Base-by-base conservation (phyloP, 2,888 invertebrate genomes). In the Dioctria linearis region DNA sequence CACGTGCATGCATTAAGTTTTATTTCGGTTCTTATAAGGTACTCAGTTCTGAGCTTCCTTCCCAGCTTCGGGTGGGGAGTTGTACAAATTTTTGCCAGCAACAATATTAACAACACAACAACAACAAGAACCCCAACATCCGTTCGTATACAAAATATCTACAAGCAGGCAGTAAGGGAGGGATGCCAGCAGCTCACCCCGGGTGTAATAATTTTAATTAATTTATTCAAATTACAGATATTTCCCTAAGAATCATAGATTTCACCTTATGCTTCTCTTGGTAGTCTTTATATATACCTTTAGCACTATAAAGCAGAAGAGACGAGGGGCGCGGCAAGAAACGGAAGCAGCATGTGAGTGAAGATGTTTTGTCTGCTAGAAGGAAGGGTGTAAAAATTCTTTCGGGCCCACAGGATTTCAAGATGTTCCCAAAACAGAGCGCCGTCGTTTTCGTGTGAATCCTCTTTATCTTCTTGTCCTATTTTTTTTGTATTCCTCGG, bases 171-270 rank as follows among this genome's bases (percentile, higher is more conserved):
- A 6, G 57, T 57, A 4, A 8, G 25, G 5, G n/a, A 37, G 65
- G 65, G 65, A 5, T 75, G 57, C 59, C 9, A 40, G 25, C 25
- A 25, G 46, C 39, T 46, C 51, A 63, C 63, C 25, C 73, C 42
- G 66, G 81, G 67, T 66, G 66, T 59, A 79, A 80, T 81, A 61
- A 81, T 81, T 81, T 81, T 81, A 81, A 81, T 81, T 81, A 81
- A 81, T 81, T 81, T 81, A 80, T 81, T 80, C 69, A 76, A 81
- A 80, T 79, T 78, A 59, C 66, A 39, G 67, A 37, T 71, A 79
- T 79, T 69, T 69, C 49, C 51, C 49, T 57, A n/a, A 25, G 49
- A 79, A 79, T 79, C 79, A 79, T 79, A 61, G 79, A 69, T 69
- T 79, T 61, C 71, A 46, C 69, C 69, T 69, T 71, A 69, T 69